Percentiles rank a stretch among this genome's conserved stretches.
phyloP scores from a whole-genome alignment of 2,113 vertebrate species.

The Microtus montanus region DNA sequence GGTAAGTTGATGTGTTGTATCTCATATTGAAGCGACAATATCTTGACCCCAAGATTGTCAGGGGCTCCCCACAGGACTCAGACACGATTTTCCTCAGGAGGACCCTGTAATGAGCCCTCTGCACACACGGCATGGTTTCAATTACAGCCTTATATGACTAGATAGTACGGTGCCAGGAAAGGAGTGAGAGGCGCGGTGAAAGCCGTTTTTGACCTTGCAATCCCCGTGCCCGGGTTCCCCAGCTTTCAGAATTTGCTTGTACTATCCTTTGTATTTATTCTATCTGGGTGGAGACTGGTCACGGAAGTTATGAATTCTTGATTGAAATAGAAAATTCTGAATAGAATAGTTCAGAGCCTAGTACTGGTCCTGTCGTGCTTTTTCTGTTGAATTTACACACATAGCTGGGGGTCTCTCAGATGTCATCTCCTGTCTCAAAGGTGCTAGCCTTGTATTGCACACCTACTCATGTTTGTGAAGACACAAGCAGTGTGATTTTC shows the following conservation, averaged over 20 bases:
- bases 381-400: constrained; percentile 60
- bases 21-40: constrained; percentile 69
- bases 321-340: constrained; percentile 76
- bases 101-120: constrained; percentile 80
- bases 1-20: constrained; percentile 50
- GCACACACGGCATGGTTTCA: constrained; percentile 82
- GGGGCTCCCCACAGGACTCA: constrained; percentile 75
- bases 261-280: constrained; percentile 76
- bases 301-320: constrained; percentile 76
- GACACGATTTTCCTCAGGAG: constrained; percentile 73
- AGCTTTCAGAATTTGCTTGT: constrained; percentile 66
- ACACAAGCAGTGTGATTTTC: background rate
- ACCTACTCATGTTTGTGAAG: background rate
- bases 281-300: constrained; percentile 70
- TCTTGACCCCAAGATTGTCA: constrained; percentile 78
- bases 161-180: constrained; percentile 83
- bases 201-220: constrained; percentile 80
- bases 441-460: background rate
- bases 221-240: constrained; percentile 76
- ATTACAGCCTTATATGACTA: constrained; percentile 83
- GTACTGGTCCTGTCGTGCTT: background rate
- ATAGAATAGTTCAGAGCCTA: constrained; percentile 54
- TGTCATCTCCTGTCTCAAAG: constrained; percentile 34
- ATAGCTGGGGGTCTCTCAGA: constrained; percentile 52
- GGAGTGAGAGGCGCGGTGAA: constrained; percentile 75